Evolutionary conservation across 1,140 invertebrate species (phyloP).

Genomic region (Lycorma delicatula): DNA sequence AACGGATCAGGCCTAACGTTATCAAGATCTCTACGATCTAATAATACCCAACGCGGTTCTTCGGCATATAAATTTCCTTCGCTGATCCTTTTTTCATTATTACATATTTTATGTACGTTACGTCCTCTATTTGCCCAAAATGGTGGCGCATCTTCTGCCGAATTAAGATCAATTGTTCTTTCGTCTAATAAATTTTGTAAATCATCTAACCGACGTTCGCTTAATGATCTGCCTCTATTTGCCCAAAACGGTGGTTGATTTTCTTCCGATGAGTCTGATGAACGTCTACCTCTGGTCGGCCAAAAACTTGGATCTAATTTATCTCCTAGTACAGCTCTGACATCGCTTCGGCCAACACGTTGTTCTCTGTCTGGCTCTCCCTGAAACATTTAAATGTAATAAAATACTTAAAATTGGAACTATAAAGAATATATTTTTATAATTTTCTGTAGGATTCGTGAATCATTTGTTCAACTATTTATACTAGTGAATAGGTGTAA

Average conservation of each 20-base stretch:
- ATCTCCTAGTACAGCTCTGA: conserved; percentile 18
- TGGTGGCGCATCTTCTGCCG: conserved; percentile 1
- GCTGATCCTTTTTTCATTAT: conserved; percentile 10
- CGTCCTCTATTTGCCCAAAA: conserved; percentile 7
- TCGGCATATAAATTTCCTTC: conserved; percentile 17
- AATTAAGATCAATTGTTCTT: neutral
- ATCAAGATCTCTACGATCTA: conserved; percentile 14
- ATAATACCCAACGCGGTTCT: conserved; percentile 21
- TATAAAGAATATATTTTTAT: too few species aligned
- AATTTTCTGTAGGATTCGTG: too few species aligned
- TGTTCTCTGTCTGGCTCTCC: conserved; percentile 1
- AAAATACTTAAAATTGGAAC: too few species aligned
- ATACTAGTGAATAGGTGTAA: too few species aligned
- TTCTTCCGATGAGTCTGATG: conserved; percentile 4
- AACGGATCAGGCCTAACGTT: conserved; percentile 9
- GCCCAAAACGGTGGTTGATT: conserved; percentile 14
- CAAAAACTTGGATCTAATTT: conserved; percentile 23
- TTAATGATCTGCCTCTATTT: conserved; percentile 7
- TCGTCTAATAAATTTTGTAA: too few species aligned
- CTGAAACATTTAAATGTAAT: too few species aligned
- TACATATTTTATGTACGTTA: too few species aligned
- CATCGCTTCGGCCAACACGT: conserved; percentile 12
- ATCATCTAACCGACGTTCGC: too few species aligned
- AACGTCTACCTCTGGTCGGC: conserved; percentile 20
- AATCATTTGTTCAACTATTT: too few species aligned